phyloP scores from a whole-genome alignment of 2,797 vertebrate genomes.

The Parauchenoglanis punctatus region DNA sequence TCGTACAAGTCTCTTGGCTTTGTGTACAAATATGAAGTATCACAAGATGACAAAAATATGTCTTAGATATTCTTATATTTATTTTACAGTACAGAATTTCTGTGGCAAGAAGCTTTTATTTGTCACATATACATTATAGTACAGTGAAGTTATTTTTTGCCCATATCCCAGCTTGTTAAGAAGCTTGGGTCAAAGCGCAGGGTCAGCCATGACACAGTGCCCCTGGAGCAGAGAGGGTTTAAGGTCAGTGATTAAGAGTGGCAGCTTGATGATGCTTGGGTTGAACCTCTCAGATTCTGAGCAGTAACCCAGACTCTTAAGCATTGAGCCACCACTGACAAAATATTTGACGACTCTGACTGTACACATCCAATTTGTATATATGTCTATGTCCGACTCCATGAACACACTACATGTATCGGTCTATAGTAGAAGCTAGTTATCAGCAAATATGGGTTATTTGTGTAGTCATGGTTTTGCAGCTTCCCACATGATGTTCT shows the following conservation, averaged over 20 bases:
- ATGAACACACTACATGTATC: neutral
- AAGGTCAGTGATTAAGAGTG: too few relatives aligned
- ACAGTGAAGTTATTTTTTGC: neutral
- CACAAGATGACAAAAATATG: neutral
- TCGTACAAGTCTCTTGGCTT: neutral
- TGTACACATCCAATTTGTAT: neutral
- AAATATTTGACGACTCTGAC: neutral
- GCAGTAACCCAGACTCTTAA: neutral
- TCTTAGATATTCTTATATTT: slow-evolving; percentile 4
- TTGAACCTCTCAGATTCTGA: neutral
- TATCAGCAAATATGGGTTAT: neutral
- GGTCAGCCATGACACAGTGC: neutral
- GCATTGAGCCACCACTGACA: neutral
- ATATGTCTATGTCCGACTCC: neutral
- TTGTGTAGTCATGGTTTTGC: neutral
- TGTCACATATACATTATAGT: neutral
- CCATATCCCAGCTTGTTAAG: neutral
- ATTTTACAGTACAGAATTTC: neutral
- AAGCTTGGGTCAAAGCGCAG: neutral
- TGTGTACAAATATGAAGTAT: neutral
- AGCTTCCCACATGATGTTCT: neutral
- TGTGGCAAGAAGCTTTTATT: neutral
- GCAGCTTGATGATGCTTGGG: neutral
- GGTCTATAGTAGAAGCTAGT: neutral
- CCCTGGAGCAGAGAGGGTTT: neutral